These are phyloP conservation scores for Acrocyrtus sp. DNA, from an alignment of 2,888 invertebrate genomes.

Conservation along the genomic window DNA sequence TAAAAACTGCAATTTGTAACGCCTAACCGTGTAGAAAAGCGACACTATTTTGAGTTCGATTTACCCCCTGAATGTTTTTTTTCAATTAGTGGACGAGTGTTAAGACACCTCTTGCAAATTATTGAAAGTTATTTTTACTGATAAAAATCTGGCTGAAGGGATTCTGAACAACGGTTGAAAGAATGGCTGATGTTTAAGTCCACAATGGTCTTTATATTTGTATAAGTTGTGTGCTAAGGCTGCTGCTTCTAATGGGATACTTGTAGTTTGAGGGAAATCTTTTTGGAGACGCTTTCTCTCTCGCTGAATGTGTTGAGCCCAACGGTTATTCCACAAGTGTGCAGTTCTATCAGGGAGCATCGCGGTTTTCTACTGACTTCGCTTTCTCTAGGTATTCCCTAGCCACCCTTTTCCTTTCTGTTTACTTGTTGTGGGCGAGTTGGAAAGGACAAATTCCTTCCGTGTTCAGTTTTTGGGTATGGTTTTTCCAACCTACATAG, in stretches of 20 bases:
- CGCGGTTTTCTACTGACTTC: constrained; percentile 33
- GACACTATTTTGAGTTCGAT: too few species aligned
- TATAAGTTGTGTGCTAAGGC: too few species aligned
- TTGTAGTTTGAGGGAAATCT: neutral
- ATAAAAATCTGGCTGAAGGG: neutral
- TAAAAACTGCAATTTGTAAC: too few species aligned
- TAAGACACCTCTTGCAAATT: constrained; percentile 1
- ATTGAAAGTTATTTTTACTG: too few species aligned
- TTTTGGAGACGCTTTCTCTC: too few species aligned
- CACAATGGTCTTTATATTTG: too few species aligned
- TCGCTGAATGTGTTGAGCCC: constrained; percentile 29
- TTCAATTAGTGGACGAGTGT: neutral
- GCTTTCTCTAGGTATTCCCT: constrained; percentile 11
- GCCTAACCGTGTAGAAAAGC: too few species aligned
- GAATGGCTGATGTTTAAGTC: neutral
- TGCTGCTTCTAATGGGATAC: too few species aligned
- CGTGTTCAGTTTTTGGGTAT: too few species aligned
- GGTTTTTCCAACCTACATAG: too few species aligned
- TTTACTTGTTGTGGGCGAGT: constrained; percentile 23
- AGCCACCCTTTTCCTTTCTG: neutral
- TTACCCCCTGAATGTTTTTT: constrained; percentile 1
- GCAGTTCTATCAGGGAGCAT: constrained; percentile 22
- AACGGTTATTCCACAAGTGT: constrained; percentile 47
- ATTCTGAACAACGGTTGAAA: neutral
- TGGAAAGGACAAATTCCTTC: neutral